A percentile compares a stretch with the other conserved stretches of the same genome.
These are phyloP conservation scores for Lepidothrix coronata DNA, from an alignment of 2,113 vertebrate genomes.

Conservation along the genomic window DNA sequence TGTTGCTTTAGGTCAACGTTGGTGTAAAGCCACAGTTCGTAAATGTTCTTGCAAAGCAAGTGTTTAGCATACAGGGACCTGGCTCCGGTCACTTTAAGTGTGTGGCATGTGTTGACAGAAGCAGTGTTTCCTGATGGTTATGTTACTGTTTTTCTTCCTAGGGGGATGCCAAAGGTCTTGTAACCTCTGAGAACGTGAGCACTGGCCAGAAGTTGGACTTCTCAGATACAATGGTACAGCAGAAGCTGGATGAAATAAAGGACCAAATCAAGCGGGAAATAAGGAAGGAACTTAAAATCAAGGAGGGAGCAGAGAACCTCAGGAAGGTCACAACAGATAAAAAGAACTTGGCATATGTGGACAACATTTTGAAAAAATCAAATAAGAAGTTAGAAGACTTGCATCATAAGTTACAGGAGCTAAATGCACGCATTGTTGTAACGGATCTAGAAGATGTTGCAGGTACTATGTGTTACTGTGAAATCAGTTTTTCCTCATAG, in stretches of 20 bases:
- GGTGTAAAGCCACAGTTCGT: not conserved
- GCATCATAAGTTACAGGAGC: constrained; percentile 95
- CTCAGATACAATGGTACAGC: constrained; percentile 93
- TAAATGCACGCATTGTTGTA: constrained; percentile 97
- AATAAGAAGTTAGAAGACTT: constrained; percentile 98
- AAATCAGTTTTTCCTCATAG: not conserved
- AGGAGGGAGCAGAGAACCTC: constrained; percentile 97
- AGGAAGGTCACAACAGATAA: constrained; percentile 97
- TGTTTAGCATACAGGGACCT: not conserved
- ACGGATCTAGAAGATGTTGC: constrained; percentile 92
- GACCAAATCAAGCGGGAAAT: constrained; percentile 98
- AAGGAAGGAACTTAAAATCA: constrained; percentile 99
- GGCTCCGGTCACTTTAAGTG: not conserved
- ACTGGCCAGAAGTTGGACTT: constrained; percentile 90
- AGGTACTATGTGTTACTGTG: constrained; percentile 76
- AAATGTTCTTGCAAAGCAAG: not conserved
- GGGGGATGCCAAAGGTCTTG: constrained; percentile 88
- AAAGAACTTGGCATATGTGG: constrained; percentile 97
- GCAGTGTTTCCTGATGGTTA: constrained; percentile 27
- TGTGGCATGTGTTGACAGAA: not conserved
- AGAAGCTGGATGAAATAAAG: constrained; percentile 95
- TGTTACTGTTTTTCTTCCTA: constrained; percentile 62
- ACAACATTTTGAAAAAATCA: constrained; percentile 98
- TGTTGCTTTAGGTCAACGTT: not conserved
- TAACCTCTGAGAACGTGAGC: constrained; percentile 86